Conservation (phyloP, 2,888 invertebrate species). For the Abscondita cerata region DNA sequence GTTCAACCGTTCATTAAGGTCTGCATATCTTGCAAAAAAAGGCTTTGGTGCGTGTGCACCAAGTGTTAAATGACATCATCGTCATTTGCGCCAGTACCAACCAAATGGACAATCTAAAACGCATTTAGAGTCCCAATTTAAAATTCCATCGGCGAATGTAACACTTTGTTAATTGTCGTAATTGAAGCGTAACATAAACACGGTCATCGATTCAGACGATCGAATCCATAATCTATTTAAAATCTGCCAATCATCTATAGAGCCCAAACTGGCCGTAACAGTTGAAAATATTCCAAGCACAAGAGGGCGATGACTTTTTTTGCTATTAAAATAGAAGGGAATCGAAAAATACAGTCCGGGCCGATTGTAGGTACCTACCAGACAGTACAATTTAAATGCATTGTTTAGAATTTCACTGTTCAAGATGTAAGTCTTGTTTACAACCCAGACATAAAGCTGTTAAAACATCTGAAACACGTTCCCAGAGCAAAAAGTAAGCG, state of each 20-base stretch:
- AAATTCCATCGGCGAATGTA: conserved; percentile 8
- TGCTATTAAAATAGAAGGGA: background rate
- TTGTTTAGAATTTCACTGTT: conserved; percentile 11
- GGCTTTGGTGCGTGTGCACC: no score
- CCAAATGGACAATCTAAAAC: conserved; percentile 3
- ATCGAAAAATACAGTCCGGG: background rate
- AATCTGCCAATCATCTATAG: conserved; percentile 9
- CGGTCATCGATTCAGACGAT: conserved; percentile 12
- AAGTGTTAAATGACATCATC: conserved; percentile 3
- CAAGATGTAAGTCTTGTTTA: conserved; percentile 11
- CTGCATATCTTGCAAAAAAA: conserved; percentile 21
- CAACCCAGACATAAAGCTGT: conserved; percentile 9
- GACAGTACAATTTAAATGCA: conserved; percentile 11
- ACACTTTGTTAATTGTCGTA: conserved; percentile 18
- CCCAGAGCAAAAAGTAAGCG: conserved; percentile 6
- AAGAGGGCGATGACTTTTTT: conserved; percentile 4
- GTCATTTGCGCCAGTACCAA: background rate
- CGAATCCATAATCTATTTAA: background rate
- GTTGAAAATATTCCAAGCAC: background rate
- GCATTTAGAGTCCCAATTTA: conserved; percentile 10
- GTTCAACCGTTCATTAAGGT: conserved; percentile 29
- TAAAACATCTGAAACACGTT: conserved; percentile 12
- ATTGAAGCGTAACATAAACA: conserved; percentile 18
- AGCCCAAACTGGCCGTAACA: background rate
- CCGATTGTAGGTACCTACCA: background rate